These are phyloP conservation scores for Ianthella basta DNA, from an alignment of 37 sponge, comb jelly and placozoan species.

Conservation along the genomic window DNA sequence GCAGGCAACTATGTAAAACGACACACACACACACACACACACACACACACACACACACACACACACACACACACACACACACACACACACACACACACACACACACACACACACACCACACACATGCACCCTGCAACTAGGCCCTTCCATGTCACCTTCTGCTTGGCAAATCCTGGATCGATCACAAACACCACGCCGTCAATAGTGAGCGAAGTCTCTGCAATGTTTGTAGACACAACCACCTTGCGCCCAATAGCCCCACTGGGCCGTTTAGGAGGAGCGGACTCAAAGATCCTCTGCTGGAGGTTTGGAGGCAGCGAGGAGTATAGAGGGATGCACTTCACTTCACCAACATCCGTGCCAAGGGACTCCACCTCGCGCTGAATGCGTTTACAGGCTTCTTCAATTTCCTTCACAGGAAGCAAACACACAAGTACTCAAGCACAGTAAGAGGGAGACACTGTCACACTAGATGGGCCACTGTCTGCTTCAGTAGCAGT, in stretches of 20 bases:
- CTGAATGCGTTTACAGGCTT: constrained; percentile 91
- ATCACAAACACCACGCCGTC: constrained; percentile 99
- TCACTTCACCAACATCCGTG: constrained; percentile 89
- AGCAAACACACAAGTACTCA: too few relatives aligned
- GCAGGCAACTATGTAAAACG: too few relatives aligned
- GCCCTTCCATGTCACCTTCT: constrained; percentile 74
- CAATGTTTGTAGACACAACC: constrained; percentile 98
- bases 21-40: background rate
- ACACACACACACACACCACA: too few relatives aligned
- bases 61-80: too few relatives aligned
- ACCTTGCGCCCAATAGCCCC: constrained; percentile 95
- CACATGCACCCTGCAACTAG: too few relatives aligned
- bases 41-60: too few relatives aligned
- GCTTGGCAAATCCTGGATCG: constrained; percentile 98
- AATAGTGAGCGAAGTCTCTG: constrained; percentile 98
- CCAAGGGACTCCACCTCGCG: constrained; percentile 96
- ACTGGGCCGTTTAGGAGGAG: constrained; percentile 89
- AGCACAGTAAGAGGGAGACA: too few relatives aligned
- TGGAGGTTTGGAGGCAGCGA: constrained; percentile 96
- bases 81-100: too few relatives aligned
- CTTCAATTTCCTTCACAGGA: constrained; percentile 91
- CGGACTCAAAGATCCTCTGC: constrained; percentile 96
- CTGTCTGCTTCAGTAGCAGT: too few relatives aligned
- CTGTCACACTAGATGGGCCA: too few relatives aligned
- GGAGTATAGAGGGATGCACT: constrained; percentile 97